Percentiles rank a stretch among this genome's conserved stretches.
Evolutionary conservation across 2,888 invertebrate genomes (phyloP).

Genomic region (Dione vanillae): DNA sequence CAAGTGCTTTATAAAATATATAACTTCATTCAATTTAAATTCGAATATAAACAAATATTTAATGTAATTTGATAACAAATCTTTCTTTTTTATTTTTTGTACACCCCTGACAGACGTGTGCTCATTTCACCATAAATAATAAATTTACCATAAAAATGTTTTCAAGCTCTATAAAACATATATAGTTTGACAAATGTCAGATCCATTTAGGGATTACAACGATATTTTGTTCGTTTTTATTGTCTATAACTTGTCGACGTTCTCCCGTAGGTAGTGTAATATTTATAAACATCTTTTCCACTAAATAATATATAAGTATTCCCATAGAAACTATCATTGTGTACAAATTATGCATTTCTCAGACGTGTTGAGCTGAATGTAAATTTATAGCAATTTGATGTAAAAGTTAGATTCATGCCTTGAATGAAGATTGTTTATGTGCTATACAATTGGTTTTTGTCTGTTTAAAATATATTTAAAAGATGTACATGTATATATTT

Average conservation of each 20-base stretch:
- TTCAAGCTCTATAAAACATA: not conserved
- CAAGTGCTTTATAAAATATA: too few species aligned
- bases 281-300: constrained; percentile 3
- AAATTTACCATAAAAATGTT: not conserved
- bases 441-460: too few species aligned
- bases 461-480: too few species aligned
- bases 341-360: constrained; percentile 9
- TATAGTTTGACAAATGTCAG: constrained; percentile 2
- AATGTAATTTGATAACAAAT: too few species aligned
- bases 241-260: constrained; percentile 1
- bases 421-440: too few species aligned
- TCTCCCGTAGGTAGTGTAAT: constrained; percentile 1
- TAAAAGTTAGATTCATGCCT: not conserved
- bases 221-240: constrained; percentile 16
- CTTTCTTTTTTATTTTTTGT: not conserved
- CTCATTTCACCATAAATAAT: not conserved
- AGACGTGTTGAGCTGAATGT: not conserved
- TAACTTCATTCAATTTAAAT: too few species aligned
- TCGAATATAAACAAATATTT: too few species aligned
- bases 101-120: too few species aligned
- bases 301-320: constrained; percentile 1
- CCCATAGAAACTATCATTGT: constrained; percentile 16
- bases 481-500: too few species aligned
- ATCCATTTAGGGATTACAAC: constrained; percentile 4
- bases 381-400: not conserved